Conservation (phyloP, 2,888 invertebrate genomes). For the Drosophila anomalata region DNA sequence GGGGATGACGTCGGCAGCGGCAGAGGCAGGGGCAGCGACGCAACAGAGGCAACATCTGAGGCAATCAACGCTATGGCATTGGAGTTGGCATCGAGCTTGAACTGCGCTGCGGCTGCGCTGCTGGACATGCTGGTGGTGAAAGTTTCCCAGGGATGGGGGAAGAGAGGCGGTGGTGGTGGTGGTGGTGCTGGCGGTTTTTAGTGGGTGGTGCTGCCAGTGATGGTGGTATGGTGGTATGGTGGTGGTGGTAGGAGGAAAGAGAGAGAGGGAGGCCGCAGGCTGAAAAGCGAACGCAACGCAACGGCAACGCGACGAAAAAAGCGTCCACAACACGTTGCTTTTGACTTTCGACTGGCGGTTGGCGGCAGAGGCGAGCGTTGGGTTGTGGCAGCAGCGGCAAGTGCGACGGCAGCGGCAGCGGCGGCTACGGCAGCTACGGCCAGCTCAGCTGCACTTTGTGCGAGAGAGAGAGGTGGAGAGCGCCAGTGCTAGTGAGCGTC, state of each 20-base stretch:
- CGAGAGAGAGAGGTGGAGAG: conserved; percentile 47
- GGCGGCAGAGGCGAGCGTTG: conserved; percentile 63
- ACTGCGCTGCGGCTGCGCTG: conserved; percentile 68
- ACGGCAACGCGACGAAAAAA: conserved; percentile 72
- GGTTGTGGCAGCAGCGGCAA: conserved; percentile 74
- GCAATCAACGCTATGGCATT: conserved; percentile 64
- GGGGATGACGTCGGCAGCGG: conserved; percentile 19
- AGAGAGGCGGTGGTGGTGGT: conserved; percentile 19
- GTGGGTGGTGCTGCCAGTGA: conserved; percentile 20
- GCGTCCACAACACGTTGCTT: conserved; percentile 80
- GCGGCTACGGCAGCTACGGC: conserved; percentile 60
- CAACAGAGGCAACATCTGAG: conserved; percentile 35
- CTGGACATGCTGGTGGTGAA: conserved; percentile 76
- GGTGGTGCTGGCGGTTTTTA: conserved; percentile 41
- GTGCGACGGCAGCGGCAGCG: conserved; percentile 57
- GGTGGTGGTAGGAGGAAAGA: conserved; percentile 36
- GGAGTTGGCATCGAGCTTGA: conserved; percentile 66
- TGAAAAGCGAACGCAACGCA: conserved; percentile 78
- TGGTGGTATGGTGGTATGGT: conserved; percentile 38
- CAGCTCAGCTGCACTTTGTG: conserved; percentile 80
- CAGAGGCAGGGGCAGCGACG: conserved; percentile 48
- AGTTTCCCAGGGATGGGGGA: conserved; percentile 54
- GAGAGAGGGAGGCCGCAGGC: conserved; percentile 48
- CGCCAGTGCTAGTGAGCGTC: conserved; percentile 67
- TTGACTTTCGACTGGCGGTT: conserved; percentile 76